Evolutionary conservation across 1,140 invertebrate species (phyloP).

Genomic region (Drosophila sturtevanti): DNA sequence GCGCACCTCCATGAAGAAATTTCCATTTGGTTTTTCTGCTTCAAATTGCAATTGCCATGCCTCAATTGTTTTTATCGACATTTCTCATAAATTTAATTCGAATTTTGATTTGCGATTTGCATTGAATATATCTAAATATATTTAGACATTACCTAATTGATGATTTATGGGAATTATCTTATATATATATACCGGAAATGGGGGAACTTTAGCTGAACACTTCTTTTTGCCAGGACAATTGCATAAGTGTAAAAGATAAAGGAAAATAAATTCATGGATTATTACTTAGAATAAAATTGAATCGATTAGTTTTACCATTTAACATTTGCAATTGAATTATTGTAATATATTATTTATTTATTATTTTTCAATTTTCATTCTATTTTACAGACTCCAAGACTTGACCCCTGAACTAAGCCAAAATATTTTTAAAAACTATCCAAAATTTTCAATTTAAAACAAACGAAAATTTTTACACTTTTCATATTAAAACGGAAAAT

Average conservation of each 20-base stretch:
- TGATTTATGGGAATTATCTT: not conserved
- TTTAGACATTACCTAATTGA: not conserved
- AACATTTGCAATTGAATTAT: too few relatives aligned
- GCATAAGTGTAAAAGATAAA: too few relatives aligned
- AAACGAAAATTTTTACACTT: slow-evolving; percentile 40
- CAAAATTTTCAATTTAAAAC: slow-evolving; percentile 29
- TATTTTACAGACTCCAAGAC: slow-evolving; percentile 57
- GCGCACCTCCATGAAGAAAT: slow-evolving; percentile 27
- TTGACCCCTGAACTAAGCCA: slow-evolving; percentile 43
- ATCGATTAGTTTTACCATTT: too few relatives aligned
- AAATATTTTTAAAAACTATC: slow-evolving; percentile 45
- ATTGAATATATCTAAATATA: not conserved
- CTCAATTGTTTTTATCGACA: slow-evolving; percentile 3
- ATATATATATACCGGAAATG: not conserved
- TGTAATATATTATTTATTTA: too few relatives aligned
- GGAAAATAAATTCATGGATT: too few relatives aligned
- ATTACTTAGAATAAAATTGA: too few relatives aligned
- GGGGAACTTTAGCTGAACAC: too few relatives aligned
- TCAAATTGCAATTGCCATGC: slow-evolving; percentile 8
- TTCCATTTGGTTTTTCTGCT: not conserved
- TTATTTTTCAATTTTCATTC: not conserved
- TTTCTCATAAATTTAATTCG: not conserved
- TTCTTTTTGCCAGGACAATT: too few relatives aligned
- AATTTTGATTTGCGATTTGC: slow-evolving; percentile 13
- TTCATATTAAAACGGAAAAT: slow-evolving; percentile 29